phyloP scores from a whole-genome alignment of 2,797 vertebrate species.

The Gadopsis bispinosus region DNA sequence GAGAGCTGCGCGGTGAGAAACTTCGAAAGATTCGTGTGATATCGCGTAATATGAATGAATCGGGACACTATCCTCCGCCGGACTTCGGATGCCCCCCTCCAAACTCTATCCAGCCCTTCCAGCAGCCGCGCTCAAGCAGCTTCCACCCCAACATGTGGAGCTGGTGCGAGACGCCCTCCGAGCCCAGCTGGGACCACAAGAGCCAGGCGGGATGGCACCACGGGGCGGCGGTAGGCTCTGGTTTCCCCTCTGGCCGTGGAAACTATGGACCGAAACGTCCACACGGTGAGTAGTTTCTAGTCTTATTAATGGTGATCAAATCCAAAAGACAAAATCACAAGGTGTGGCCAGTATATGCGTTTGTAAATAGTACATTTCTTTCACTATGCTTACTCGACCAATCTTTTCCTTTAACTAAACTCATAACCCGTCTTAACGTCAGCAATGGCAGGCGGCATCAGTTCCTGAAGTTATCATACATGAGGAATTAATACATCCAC shows the following conservation, averaged over 20 bases:
- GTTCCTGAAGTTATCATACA: neutral
- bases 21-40: neutral
- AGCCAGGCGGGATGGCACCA: constrained; percentile 47
- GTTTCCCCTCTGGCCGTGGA: constrained; percentile 1
- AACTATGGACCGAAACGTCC: constrained; percentile 20
- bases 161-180: constrained; percentile 71
- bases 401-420: neutral
- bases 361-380: neutral
- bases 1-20: constrained; percentile 12
- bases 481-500: neutral
- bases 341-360: neutral
- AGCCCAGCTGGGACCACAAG: constrained; percentile 46
- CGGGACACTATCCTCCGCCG: constrained; percentile 76
- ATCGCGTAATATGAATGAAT: constrained; percentile 60
- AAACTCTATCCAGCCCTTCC: constrained; percentile 51
- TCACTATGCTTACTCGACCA: too few species aligned
- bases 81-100: constrained; percentile 69
- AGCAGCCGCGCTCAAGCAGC: constrained; percentile 55
- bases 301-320: neutral
- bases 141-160: constrained; percentile 81
- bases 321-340: neutral
- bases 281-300: constrained; percentile 47
- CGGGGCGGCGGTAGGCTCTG: constrained; percentile 5
- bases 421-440: neutral
- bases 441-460: neutral